Evolutionary conservation across 23 tunicate genomes (phyloP).

Genomic region (Styela plicata): DNA sequence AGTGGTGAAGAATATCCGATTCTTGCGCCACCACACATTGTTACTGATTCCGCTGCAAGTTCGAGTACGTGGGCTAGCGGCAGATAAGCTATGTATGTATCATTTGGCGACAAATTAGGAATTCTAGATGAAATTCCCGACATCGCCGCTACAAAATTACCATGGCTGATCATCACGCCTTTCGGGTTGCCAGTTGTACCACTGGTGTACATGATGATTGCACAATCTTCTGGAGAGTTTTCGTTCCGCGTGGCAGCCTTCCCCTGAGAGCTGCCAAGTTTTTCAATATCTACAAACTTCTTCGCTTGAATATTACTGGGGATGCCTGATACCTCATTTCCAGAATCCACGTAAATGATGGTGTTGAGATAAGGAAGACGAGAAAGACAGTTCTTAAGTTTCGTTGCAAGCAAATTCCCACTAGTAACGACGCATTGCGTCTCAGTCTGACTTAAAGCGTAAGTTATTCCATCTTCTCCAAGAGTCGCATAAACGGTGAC

Average conservation of each 20-base stretch:
- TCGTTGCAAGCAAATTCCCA: constrained; percentile 48
- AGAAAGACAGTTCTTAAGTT: constrained; percentile 41
- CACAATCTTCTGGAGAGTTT: constrained; percentile 67
- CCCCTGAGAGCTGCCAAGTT: constrained; percentile 32
- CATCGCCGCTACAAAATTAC: constrained; percentile 73
- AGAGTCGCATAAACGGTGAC: constrained; percentile 89
- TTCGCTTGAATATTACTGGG: constrained; percentile 29
- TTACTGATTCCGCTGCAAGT: constrained; percentile 63
- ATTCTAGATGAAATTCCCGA: constrained; percentile 61
- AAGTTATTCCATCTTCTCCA: constrained; percentile 79
- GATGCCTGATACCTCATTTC: constrained; percentile 1
- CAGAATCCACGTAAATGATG: constrained; percentile 54
- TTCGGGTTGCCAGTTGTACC: constrained; percentile 93
- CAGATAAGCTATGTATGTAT: constrained; percentile 79
- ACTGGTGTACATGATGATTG: constrained; percentile 86
- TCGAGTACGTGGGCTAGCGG: constrained; percentile 95
- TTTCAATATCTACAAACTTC: constrained; percentile 31
- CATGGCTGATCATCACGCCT: constrained; percentile 82
- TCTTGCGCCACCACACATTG: constrained; percentile 49
- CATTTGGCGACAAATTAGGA: constrained; percentile 38
- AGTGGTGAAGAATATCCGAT: constrained; percentile 89
- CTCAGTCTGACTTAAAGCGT: constrained; percentile 74
- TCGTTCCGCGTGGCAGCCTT: constrained; percentile 1
- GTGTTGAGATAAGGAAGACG: constrained; percentile 30
- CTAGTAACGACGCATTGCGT: constrained; percentile 62